Base-by-base conservation (phyloP, 2,113 vertebrate species). In the Scartelaos histophorus region DNA sequence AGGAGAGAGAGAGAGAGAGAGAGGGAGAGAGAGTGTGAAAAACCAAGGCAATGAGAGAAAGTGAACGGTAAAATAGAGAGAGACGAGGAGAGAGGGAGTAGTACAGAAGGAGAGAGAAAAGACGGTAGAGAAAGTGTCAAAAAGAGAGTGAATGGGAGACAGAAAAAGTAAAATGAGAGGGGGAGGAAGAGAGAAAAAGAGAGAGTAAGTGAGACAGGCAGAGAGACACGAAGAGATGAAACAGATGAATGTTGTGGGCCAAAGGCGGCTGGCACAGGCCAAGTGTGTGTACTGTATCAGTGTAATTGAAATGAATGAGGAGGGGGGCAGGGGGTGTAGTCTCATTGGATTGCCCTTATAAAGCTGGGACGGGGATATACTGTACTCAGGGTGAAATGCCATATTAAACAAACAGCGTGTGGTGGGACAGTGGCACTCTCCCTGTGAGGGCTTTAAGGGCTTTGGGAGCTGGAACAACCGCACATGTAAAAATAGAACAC, bases 341-440 rank as follows among this genome's bases (percentile, higher is more conserved):
- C 64, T 82, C 49, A 46, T 67, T 82, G 75, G 73, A 79, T 77
- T 81, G 80, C 67, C 86, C 85, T 88, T 91, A 88, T 90, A 90
- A 91, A 91, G 89, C 83, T 60, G 68, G 69, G 76, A 78, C 75
- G 57, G 70, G 79, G 85, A 85, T 84, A 86, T 87, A 79, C 76
- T 87, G 88, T 85, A 82, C 87, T 85, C 80, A 74, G 69, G 79
- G 69, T 85, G 75, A 88, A 88, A 80, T 82, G 78, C 79, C 81
- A 88, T 84, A 87, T 90, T 88, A 90, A 85, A 91, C 80, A 89
- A 91, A 92, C 83, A 89, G 66, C 66, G 29, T 78, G 74, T 86
- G 86, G 76, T 78, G 86, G 81, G 66, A 66, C 65, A 2, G 81
- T 75, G 71, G 73, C 57, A 79, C 24, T 78, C 78, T 79, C 78